These are phyloP conservation scores for Smittia aterrima DNA, from an alignment of 2,888 invertebrate genomes.

Conservation along the genomic window DNA sequence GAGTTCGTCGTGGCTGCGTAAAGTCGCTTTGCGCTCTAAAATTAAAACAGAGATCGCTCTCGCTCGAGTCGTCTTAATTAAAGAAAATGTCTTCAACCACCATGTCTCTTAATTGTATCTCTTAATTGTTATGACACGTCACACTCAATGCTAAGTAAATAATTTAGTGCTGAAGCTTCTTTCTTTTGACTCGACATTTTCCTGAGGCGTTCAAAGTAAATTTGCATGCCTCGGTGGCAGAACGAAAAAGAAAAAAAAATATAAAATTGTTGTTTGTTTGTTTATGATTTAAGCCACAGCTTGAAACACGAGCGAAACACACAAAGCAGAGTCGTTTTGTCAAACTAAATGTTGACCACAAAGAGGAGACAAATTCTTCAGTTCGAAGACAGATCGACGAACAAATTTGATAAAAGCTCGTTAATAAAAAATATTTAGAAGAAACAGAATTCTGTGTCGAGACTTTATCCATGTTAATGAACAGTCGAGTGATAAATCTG, in stretches of 20 bases:
- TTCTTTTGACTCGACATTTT: not conserved
- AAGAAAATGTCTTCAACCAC: not conserved
- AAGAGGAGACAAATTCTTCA: not conserved
- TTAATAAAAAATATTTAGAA: not conserved
- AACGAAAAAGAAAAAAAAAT: not conserved
- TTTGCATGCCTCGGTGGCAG: slow-evolving; percentile 12
- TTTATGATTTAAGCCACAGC: slow-evolving; percentile 37
- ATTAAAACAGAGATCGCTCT: no score
- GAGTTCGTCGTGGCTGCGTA: no score
- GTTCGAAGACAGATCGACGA: not conserved
- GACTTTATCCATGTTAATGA: not conserved
- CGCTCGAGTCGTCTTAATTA: not conserved
- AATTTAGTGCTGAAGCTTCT: slow-evolving; percentile 1
- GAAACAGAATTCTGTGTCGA: not conserved
- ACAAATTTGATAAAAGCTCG: not conserved
- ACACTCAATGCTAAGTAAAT: slow-evolving; percentile 9
- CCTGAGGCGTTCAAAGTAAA: not conserved
- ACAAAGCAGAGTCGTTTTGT: slow-evolving; percentile 10
- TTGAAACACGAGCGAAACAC: not conserved
- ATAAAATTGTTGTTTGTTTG: not conserved
- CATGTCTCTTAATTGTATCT: slow-evolving; percentile 26
- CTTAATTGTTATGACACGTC: slow-evolving; percentile 28
- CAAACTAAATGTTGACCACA: slow-evolving; percentile 13
- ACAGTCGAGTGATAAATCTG: no score
- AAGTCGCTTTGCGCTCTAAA: no score